phyloP scores from a whole-genome alignment of 2,797 vertebrate species.

The Morus bassanus region DNA sequence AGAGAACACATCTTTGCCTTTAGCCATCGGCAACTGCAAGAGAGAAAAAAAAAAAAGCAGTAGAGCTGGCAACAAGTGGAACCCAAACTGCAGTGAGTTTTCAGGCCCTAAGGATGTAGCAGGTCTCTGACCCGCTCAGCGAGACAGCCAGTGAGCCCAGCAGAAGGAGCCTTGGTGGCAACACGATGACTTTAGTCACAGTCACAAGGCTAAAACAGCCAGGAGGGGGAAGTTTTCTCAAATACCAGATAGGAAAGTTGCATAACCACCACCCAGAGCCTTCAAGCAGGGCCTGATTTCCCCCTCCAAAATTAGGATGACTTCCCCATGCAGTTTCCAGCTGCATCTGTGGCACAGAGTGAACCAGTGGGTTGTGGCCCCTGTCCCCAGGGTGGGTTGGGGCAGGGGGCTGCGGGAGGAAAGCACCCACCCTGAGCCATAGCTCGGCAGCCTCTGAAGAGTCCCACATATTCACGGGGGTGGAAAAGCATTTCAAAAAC shows the following conservation, averaged over 20 bases:
- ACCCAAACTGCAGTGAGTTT: not conserved
- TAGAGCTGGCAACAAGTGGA: not conserved
- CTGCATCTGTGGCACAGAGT: not conserved
- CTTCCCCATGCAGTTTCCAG: constrained; percentile 2
- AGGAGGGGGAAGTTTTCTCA: constrained; percentile 33
- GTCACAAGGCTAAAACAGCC: constrained; percentile 34
- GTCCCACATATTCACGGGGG: rapidly evolving
- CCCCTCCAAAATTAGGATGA: not conserved
- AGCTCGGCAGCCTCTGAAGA: not conserved
- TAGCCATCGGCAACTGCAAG: not conserved
- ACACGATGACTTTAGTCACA: not conserved
- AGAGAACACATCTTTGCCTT: not conserved
- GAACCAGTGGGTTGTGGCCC: rapidly evolving
- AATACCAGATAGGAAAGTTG: constrained; percentile 26
- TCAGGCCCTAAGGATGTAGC: not conserved
- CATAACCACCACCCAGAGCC: not conserved
- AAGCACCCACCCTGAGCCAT: not conserved
- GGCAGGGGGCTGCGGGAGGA: not conserved
- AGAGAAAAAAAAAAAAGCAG: not conserved
- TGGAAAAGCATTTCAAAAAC: not conserved
- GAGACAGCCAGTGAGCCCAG: not conserved
- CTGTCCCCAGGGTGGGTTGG: not conserved
- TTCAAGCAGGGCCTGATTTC: not conserved
- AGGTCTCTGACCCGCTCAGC: not conserved
- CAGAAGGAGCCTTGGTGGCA: not conserved